Evolutionary conservation across 2,888 invertebrate species (phyloP).

Genomic region (Caenorhabditis sp.): DNA sequence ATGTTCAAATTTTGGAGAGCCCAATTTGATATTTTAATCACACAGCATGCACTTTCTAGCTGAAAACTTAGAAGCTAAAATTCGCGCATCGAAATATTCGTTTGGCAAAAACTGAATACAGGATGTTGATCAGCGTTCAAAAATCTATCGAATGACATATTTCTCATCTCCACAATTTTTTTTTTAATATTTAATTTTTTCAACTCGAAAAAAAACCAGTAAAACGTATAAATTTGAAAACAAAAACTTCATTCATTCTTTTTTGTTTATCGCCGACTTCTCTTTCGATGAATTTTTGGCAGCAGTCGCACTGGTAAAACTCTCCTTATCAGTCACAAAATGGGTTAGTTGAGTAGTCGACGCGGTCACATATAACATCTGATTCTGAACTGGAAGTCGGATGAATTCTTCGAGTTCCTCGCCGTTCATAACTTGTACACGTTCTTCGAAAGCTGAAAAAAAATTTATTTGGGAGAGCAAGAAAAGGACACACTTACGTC

Average conservation of each 20-base stretch:
- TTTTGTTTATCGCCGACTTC: not conserved
- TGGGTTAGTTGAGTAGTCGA: not conserved
- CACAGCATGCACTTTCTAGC: too few relatives aligned
- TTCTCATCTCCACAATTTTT: too few relatives aligned
- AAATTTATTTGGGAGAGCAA: not conserved
- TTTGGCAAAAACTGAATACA: too few relatives aligned
- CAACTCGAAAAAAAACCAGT: too few relatives aligned
- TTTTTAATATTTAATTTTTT: too few relatives aligned
- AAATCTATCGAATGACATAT: too few relatives aligned
- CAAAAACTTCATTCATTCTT: not conserved
- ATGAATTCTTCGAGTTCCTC: constrained; percentile 30
- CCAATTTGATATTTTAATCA: too few relatives aligned
- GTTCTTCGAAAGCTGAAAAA: constrained; percentile 25
- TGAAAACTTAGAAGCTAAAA: too few relatives aligned
- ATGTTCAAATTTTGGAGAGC: too few relatives aligned
- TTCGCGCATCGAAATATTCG: too few relatives aligned
- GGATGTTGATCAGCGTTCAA: too few relatives aligned
- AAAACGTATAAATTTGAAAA: too few relatives aligned
- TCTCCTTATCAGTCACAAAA: not conserved
- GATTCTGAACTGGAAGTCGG: not conserved
- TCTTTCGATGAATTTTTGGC: not conserved
- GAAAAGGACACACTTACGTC: constrained; percentile 3
- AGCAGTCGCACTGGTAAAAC: not conserved
- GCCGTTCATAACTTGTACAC: constrained; percentile 22
- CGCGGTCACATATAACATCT: not conserved